Evolutionary conservation across 2,113 vertebrate genomes (phyloP).

Genomic region (Pheucticus melanocephalus): DNA sequence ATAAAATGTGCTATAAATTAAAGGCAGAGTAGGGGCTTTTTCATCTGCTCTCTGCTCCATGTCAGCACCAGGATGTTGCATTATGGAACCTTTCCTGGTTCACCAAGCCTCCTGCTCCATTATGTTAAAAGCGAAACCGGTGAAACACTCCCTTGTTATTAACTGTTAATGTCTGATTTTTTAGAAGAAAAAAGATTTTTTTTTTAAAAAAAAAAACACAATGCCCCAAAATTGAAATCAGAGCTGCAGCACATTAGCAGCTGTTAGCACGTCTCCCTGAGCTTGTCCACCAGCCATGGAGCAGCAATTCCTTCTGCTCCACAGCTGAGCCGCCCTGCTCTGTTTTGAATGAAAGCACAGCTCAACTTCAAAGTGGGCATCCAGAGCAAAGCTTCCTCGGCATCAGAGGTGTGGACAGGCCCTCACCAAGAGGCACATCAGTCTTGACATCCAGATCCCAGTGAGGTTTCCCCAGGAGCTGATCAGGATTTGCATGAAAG

Average conservation of each 20-base stretch:
- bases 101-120: not conserved
- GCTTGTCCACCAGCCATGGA: not conserved
- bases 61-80: not conserved
- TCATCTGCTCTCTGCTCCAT: not conserved
- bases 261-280: slow-evolving; percentile 53
- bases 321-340: not conserved
- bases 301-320: not conserved
- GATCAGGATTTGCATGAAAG: slow-evolving; percentile 3
- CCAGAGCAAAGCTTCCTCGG: not conserved
- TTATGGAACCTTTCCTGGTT: not conserved
- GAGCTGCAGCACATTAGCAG: slow-evolving; percentile 31
- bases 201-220: not conserved
- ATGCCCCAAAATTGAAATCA: not conserved
- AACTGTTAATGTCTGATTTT: not conserved
- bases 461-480: not conserved
- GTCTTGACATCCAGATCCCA: not conserved
- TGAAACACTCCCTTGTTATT: slow-evolving; percentile 34
- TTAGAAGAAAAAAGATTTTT: not conserved
- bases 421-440: not conserved
- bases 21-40: not conserved
- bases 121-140: not conserved
- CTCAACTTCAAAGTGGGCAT: slow-evolving; percentile 25
- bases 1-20: slow-evolving; percentile 48
- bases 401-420: slow-evolving; percentile 27
- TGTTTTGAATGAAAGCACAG: slow-evolving; percentile 39